Percentiles rank a stretch among this genome's conserved stretches.
phyloP scores from a whole-genome alignment of 2,113 vertebrate species.

The Limanda limanda region DNA sequence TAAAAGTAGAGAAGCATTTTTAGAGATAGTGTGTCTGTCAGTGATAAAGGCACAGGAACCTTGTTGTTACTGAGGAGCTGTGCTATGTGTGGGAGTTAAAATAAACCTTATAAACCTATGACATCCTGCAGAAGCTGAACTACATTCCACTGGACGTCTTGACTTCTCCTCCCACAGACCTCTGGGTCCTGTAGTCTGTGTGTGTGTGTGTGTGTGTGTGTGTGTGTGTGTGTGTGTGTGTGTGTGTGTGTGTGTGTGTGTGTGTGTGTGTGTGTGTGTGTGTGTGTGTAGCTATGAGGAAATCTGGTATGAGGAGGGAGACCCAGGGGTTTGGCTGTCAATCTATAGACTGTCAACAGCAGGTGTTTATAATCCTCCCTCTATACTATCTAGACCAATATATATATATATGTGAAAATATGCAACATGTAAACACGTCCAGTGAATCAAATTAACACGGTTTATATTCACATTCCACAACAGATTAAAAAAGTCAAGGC shows the following conservation, averaged over 20 bases:
- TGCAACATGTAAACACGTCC: background rate
- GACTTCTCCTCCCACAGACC: constrained; percentile 22
- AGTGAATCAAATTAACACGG: background rate
- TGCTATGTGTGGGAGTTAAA: constrained; percentile 68
- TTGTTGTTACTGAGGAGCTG: constrained; percentile 23
- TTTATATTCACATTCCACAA: background rate
- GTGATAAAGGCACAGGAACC: constrained; percentile 21
- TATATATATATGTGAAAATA: constrained; percentile 7
- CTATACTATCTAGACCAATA: background rate
- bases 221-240: constrained; percentile 12
- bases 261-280: constrained; percentile 10
- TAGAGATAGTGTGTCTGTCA: constrained; percentile 1
- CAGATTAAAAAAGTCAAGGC: background rate
- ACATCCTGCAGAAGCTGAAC: constrained; percentile 58
- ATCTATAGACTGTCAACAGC: constrained; percentile 43
- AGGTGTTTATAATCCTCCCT: constrained; percentile 63
- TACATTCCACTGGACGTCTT: constrained; percentile 60
- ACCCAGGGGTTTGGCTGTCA: constrained; percentile 25
- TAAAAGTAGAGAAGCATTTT: background rate
- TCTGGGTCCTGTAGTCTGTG: constrained; percentile 21
- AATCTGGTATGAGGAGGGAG: constrained; percentile 21
- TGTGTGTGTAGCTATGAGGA: constrained; percentile 10
- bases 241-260: background rate
- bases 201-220: constrained; percentile 13
- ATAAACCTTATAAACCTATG: constrained; percentile 71